Conservation (phyloP, 2,888 invertebrate genomes). For the Harpalus rufipes region DNA sequence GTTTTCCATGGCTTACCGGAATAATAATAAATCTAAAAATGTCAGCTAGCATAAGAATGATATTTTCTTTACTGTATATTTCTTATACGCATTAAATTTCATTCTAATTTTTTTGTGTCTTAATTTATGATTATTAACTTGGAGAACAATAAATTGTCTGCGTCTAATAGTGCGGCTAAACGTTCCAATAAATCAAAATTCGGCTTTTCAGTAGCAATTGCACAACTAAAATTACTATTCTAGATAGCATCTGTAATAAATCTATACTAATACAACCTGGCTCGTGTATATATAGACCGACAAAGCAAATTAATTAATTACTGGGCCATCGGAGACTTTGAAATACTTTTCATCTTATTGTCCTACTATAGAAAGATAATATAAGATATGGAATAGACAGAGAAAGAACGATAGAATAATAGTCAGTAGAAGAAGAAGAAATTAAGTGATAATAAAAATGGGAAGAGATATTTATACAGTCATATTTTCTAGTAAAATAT, state of each 20-base stretch:
- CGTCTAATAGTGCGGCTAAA: neutral
- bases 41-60: no score
- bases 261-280: neutral
- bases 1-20: no score
- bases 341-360: neutral
- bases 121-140: conserved; percentile 3
- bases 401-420: neutral
- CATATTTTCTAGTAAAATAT: neutral
- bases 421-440: neutral
- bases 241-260: neutral
- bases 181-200: neutral
- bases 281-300: neutral
- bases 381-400: neutral
- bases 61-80: neutral
- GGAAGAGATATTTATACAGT: neutral
- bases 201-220: conserved; percentile 5
- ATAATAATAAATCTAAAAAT: no score
- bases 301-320: conserved; percentile 4
- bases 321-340: neutral
- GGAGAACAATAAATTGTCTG: neutral
- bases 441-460: neutral
- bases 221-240: neutral
- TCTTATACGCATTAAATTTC: neutral
- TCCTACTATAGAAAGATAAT: neutral
- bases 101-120: neutral